Evolutionary conservation across 2,888 invertebrate species (phyloP), one percentile per base, ranked within the genome.

Genomic region (Eurytoma californica): DNA sequence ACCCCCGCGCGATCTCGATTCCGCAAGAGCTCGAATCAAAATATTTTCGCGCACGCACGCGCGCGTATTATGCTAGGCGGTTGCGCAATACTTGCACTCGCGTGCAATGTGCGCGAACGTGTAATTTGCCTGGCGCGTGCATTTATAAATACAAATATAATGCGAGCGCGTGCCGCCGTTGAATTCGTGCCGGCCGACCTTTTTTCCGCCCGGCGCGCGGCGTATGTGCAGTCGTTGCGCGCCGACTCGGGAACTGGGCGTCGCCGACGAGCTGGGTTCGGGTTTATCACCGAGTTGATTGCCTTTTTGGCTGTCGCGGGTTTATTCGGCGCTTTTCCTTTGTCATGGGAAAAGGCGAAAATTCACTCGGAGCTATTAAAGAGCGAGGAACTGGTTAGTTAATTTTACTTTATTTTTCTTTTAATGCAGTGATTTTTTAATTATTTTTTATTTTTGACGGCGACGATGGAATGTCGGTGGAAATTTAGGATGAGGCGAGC

Each of bases 111-210:
- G 18, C 47, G 63, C 63, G 5, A 69, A 66, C 70, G 28, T 67
- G 65, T 28, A 73, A 78, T 78, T 78, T 73, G 72, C 70, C 51
- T 63, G 53, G 39, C 39, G 39, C 72, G 66, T n/a, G 67, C 67
- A 28, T 61, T 76, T 76, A 76, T 63, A 69, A 76, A 76, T 61
- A 66, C 76, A 76, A 69, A 66, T 49, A 66, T 13, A n/a, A 53
- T 53, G 53, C 14, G 53, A 16, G 30, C 28, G 13, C 13, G 30
- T 58, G 16, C 58, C 16, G 28, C 30, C 49, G 13, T 7, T 39
- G 30, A n/a, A 24, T 51, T 24, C 58, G 49, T 61, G 58, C 53
- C 14, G 16, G 61, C 24, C 3, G 24, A 14, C 60, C 57, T 13
- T 20, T 57, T 20, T 20, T 3, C 57, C 20, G 13, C 24, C 61